phyloP scores from a whole-genome alignment of 2,888 invertebrate genomes.

The Laothoe populi region DNA sequence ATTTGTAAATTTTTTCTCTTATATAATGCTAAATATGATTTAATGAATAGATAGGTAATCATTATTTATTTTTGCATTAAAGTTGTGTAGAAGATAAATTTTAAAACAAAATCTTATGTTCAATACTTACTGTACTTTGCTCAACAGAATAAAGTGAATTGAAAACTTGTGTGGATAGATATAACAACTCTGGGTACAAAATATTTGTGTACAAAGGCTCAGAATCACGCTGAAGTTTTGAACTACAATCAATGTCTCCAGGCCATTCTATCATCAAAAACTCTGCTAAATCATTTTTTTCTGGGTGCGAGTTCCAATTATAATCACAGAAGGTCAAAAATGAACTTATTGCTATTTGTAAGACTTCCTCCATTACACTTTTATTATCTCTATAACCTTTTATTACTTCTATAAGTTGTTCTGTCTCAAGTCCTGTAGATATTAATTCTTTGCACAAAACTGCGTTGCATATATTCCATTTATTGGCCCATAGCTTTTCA shows the following conservation, averaged over 20 bases:
- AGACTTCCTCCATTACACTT: conserved; percentile 62
- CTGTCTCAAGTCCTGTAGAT: conserved; percentile 53
- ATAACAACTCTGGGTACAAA: conserved; percentile 80
- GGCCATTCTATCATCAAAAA: conserved; percentile 75
- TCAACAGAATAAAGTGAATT: conserved; percentile 59
- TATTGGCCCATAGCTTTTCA: conserved; percentile 61
- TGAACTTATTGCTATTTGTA: conserved; percentile 86
- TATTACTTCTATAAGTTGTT: conserved; percentile 50
- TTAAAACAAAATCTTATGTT: not conserved
- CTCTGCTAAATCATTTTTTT: conserved; percentile 65
- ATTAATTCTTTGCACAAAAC: conserved; percentile 62
- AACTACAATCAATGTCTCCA: conserved; percentile 64
- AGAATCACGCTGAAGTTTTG: conserved; percentile 83
- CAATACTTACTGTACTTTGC: conserved; percentile 64
- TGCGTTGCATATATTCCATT: conserved; percentile 59
- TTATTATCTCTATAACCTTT: conserved; percentile 49
- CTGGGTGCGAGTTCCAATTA: conserved; percentile 92
- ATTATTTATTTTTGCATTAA: too few relatives aligned
- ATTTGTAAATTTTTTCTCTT: too few relatives aligned
- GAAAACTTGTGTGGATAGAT: conserved; percentile 71
- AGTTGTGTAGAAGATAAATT: too few relatives aligned
- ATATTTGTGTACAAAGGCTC: conserved; percentile 89
- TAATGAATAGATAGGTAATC: too few relatives aligned
- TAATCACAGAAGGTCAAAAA: conserved; percentile 90
- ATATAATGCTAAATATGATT: too few relatives aligned